Conservation (phyloP, 2,888 invertebrate species). For the Tineola bisselliella region DNA sequence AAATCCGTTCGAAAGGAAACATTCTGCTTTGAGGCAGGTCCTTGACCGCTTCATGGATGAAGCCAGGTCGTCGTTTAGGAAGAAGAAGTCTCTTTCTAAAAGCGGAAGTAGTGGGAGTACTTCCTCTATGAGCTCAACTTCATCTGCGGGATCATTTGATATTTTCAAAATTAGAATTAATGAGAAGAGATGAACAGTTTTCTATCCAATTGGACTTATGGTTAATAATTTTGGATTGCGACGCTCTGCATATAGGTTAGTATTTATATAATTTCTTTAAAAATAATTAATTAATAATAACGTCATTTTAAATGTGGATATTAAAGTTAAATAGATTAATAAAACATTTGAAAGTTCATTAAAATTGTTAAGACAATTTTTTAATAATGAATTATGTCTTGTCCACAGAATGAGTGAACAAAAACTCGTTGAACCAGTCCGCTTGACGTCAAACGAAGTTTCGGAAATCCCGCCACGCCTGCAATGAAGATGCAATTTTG, state of each 20-base stretch:
- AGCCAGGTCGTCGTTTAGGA: constrained; percentile 43
- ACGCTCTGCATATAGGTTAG: neutral
- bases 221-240: neutral
- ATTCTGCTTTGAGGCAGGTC: constrained; percentile 73
- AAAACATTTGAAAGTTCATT: too few relatives aligned
- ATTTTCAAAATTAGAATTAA: constrained; percentile 26
- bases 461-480: neutral
- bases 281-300: neutral
- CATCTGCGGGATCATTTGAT: constrained; percentile 19
- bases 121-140: constrained; percentile 41
- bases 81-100: constrained; percentile 36
- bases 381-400: neutral
- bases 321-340: too few relatives aligned
- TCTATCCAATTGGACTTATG: neutral
- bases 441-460: neutral
- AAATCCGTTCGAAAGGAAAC: constrained; percentile 76
- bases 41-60: constrained; percentile 71
- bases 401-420: neutral
- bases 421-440: constrained; percentile 3
- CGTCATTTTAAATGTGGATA: too few relatives aligned
- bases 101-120: constrained; percentile 30
- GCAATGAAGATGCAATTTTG: neutral
- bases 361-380: too few relatives aligned
- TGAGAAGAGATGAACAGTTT: constrained; percentile 41
- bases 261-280: neutral